Conservation (phyloP, 2,888 invertebrate genomes). For the Lottia scabra region DNA sequence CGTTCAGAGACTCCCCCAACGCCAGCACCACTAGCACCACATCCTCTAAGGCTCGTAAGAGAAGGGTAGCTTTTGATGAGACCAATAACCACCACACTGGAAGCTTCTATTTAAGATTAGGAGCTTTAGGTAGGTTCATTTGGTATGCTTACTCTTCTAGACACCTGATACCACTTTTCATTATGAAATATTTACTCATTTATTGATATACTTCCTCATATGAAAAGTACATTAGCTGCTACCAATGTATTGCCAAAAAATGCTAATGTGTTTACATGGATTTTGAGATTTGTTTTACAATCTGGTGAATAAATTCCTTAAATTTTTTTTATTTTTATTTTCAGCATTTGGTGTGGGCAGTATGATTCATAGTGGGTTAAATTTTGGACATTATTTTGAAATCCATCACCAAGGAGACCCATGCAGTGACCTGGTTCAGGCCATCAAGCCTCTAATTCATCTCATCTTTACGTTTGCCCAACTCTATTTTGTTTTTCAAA, state of each 20-base stretch:
- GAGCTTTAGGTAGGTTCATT: conserved; percentile 28
- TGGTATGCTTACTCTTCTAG: too few species aligned
- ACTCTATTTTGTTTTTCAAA: conserved; percentile 98
- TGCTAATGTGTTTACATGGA: too few species aligned
- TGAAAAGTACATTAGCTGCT: too few species aligned
- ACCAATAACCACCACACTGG: conserved; percentile 19
- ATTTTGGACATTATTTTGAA: conserved; percentile 17
- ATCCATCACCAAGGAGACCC: conserved; percentile 73
- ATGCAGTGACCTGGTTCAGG: conserved; percentile 85
- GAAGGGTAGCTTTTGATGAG: conserved; percentile 15
- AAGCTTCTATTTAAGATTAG: conserved; percentile 29
- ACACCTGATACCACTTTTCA: too few species aligned
- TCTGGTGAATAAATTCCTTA: background rate
- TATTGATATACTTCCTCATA: too few species aligned
- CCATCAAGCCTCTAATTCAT: conserved; percentile 90
- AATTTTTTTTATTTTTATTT: background rate
- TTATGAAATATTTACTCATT: too few species aligned
- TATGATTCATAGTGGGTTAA: conserved; percentile 19
- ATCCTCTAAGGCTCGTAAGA: background rate
- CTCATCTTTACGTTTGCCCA: conserved; percentile 98
- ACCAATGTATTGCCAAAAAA: too few species aligned
- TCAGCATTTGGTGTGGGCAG: conserved; percentile 26
- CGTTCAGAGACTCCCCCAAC: background rate
- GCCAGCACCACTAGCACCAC: background rate
- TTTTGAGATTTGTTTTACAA: too few species aligned